Base-by-base conservation (phyloP, 2,113 vertebrate species). In the Oxyura jamaicensis region DNA sequence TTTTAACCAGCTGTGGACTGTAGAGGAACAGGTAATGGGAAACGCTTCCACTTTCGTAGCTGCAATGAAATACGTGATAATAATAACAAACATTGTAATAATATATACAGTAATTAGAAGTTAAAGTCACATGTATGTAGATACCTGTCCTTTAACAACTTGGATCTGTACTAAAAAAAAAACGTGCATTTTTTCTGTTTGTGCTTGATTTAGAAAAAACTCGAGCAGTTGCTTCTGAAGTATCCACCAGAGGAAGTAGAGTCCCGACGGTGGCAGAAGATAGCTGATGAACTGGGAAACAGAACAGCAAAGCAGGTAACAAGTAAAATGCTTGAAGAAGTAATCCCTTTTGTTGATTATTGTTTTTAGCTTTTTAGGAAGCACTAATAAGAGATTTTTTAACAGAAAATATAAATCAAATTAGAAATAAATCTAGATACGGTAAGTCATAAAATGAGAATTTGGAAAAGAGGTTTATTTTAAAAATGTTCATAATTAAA, bases 261-360 rank as follows among this genome's bases (percentile, higher is more conserved):
- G 97, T 99, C 99, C 13, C 99, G 98, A 81, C 98, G 99, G 58
- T 99, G 99, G 99, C 99, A 99, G 98, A 99, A 99, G 97, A 99
- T 99, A 41, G 99, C 99, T 10, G 99, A 99, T 93, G 99, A 98
- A 68, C 96, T 99, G 33, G 99, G 99, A 77, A 99, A 99, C 71
- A 98, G 99, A 91, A 99, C 99, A 13, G 98, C 99, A 50, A 99
- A 99, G 90, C 99, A 99, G 99, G 99, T 99, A 96, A 96, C 29
- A 18, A 65, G 14, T 41, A 52, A 35, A 92, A 60, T 42, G n/a
- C 17, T 52, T 88, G 3, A 41, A 52, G 36, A 62, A 66, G 6
- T 59, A 46, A 25, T 63, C 12, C 22, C 17, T 88, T 66, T 39
- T 50, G 59, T 39, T 76, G 8, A 8, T 29, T 50, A 50, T 67